A percentile compares a stretch with the other conserved stretches of the same genome.
phyloP scores from a whole-genome alignment of 2,113 vertebrate genomes.

The Regulus satrapa region DNA sequence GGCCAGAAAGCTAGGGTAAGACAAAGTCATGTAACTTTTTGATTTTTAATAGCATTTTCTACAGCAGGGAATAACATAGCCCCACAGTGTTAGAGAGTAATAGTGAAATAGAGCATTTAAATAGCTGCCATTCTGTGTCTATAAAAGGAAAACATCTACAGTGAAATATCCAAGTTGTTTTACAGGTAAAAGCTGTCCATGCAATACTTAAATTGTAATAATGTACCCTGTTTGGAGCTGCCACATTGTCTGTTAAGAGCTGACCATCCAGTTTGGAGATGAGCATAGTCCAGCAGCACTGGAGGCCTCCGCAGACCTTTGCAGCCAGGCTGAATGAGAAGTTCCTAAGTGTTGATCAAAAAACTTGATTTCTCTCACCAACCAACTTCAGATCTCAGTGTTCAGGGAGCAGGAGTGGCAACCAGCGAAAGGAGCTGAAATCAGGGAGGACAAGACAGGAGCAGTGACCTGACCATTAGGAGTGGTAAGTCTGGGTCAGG shows the following conservation, averaged over 20 bases:
- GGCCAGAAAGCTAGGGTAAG: background rate
- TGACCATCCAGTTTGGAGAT: background rate
- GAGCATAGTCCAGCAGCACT: background rate
- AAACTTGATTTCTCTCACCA: background rate
- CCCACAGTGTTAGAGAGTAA: background rate
- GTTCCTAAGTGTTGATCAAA: background rate
- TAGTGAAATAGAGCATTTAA: background rate
- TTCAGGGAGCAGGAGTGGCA: background rate
- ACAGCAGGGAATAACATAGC: background rate
- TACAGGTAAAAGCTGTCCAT: background rate
- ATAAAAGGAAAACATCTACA: background rate
- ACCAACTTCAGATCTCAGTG: background rate
- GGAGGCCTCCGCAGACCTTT: background rate
- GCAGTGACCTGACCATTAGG: background rate
- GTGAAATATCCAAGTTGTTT: background rate
- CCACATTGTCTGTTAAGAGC: background rate
- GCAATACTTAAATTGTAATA: background rate
- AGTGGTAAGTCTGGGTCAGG: background rate
- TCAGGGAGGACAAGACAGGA: background rate
- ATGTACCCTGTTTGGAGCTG: background rate
- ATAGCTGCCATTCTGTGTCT: background rate
- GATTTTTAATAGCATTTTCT: constrained; percentile 12
- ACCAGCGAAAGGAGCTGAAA: background rate
- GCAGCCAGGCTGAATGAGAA: background rate
- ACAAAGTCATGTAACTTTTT: background rate